Base-by-base conservation (phyloP, 23 tunicate species). In the Clavelina lepadiformis region DNA sequence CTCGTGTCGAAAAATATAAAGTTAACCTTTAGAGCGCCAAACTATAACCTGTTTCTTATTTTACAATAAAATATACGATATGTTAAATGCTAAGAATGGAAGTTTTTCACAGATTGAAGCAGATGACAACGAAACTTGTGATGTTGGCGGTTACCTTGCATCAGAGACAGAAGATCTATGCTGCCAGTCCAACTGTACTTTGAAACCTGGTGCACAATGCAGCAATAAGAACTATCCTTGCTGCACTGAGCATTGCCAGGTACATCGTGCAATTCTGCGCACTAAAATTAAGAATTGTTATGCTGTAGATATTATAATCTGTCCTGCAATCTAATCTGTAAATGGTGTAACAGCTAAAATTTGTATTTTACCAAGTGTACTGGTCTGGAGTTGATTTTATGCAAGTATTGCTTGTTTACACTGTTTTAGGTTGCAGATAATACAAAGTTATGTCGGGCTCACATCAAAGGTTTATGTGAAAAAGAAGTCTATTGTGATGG, bases 211-310 rank as follows among this genome's bases (percentile, higher is more conserved):
- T 2, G 79, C 87, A 6, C 46, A 33, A 20, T 89, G 97, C 79
- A 89, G 97, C 68, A 61, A 65, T 34, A 89, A 67, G 29, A 81
- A 75, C 64, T 65, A 38, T 28, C 67, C 67, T 20, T 89, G 97
- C 53, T 89, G 97, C 64, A 75, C 72, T 45, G 80, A 89, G n/a
- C 23, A 51, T 46, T 89, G 97, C 61, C 97, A 89, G 91, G 97
- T 89, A 0, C 1, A 27, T 26, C 4, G 35, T 8, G 50, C 6
- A n/a, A n/a, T n/a, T n/a, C n/a, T n/a, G n/a, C n/a, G n/a, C n/a
- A n/a, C n/a, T n/a, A n/a, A n/a, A n/a, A n/a, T n/a, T n/a, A n/a
- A n/a, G n/a, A n/a, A n/a, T n/a, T n/a, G n/a, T n/a, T n/a, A n/a
- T n/a, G n/a, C n/a, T n/a, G n/a, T n/a, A n/a, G n/a, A n/a, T n/a